Conservation (phyloP, 2,113 vertebrate genomes). For the Colius striatus region DNA sequence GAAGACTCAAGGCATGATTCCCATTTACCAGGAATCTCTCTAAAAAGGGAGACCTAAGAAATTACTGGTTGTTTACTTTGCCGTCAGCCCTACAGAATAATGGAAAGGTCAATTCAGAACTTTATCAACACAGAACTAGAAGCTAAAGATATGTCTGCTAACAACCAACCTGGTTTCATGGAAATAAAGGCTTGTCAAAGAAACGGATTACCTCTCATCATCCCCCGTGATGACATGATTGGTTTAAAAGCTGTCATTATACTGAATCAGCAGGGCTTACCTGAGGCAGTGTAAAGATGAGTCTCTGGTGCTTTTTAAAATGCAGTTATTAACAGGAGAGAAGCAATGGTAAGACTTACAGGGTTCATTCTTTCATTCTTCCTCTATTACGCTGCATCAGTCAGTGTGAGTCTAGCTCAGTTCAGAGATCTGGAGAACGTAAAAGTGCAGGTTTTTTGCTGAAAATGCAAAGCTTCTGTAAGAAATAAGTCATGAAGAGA, state of each 20-base stretch:
- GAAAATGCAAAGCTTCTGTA: neutral
- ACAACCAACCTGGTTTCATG: neutral
- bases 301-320: neutral
- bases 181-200: neutral
- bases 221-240: neutral
- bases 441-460: neutral
- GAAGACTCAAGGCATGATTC: neutral
- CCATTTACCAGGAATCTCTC: neutral
- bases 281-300: neutral
- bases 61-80: neutral
- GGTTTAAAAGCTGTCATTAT: slow-evolving; percentile 1
- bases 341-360: neutral
- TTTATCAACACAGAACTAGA: neutral
- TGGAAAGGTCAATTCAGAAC: neutral
- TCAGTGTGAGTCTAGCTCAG: neutral
- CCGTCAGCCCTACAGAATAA: neutral
- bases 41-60: neutral
- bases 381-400: neutral
- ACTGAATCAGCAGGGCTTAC: neutral
- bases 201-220: neutral
- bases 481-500: neutral
- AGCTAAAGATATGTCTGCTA: neutral
- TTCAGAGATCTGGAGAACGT: neutral
- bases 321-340: neutral
- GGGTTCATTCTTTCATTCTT: neutral